Evolutionary conservation across 35 echinoderm and acorn worm genomes (phyloP).

Genomic region (Ptychodera flava): DNA sequence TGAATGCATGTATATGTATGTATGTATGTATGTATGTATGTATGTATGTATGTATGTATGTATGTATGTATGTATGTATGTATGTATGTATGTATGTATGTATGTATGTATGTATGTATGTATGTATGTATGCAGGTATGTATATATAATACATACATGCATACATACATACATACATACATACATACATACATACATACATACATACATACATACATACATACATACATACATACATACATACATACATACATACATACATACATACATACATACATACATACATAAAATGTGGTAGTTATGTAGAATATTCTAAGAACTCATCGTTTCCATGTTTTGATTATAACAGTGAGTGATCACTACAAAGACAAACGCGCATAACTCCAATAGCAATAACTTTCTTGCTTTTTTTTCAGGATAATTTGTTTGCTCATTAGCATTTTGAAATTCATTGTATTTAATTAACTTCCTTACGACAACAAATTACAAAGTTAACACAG

Average conservation of each 20-base stretch:
- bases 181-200: neutral
- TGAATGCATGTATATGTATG: neutral
- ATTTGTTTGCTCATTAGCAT: too few species aligned
- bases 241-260: conserved; percentile 2
- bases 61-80: neutral
- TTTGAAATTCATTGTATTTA: too few species aligned
- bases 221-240: conserved; percentile 2
- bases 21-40: neutral
- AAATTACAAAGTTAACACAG: too few species aligned
- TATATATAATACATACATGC: neutral
- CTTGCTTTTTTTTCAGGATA: too few species aligned
- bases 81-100: conserved; percentile 2
- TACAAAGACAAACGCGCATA: too few species aligned
- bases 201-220: neutral
- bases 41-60: neutral
- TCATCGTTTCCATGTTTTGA: too few species aligned
- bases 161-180: neutral
- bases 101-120: conserved; percentile 2
- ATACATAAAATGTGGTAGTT: too few species aligned
- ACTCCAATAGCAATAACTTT: too few species aligned
- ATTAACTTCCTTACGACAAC: too few species aligned
- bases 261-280: conserved; percentile 2
- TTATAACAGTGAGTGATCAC: too few species aligned
- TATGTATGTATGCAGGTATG: neutral
- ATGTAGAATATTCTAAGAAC: too few species aligned